Percentiles rank a stretch among this genome's conserved stretches.
These are phyloP conservation scores for Clarias fuscus DNA, from an alignment of 2,797 vertebrate species.

Conservation along the genomic window DNA sequence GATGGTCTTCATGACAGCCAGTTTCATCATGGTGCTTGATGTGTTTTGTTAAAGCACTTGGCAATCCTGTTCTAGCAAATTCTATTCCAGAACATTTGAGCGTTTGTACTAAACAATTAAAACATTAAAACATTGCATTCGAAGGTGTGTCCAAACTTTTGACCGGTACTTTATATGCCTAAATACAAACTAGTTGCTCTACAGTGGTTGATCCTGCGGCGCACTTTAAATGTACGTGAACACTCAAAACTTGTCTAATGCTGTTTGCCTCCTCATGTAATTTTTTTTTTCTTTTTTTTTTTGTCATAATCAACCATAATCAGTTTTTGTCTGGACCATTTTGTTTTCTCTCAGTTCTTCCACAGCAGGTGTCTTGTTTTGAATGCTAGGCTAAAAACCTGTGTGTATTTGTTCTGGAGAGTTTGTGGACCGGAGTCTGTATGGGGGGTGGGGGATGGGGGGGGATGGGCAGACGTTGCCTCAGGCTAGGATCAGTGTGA, in stretches of 20 bases:
- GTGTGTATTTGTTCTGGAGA: slow-evolving; percentile 30
- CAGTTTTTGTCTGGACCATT: slow-evolving; percentile 11
- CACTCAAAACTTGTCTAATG: not conserved
- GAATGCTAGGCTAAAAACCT: slow-evolving; percentile 26
- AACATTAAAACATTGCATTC: no score
- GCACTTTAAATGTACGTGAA: not conserved
- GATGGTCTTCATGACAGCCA: no score
- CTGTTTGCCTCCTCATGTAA: not conserved
- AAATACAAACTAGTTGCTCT: not conserved
- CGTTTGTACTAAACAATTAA: no score
- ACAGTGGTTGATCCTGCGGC: not conserved
- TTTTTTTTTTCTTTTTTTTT: no score
- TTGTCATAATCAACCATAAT: not conserved
- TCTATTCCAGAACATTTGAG: no score
- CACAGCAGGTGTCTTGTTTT: slow-evolving; percentile 10
- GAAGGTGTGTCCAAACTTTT: no score
- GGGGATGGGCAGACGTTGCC: not conserved
- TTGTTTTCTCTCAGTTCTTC: slow-evolving; percentile 13
- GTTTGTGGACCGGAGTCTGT: not conserved
- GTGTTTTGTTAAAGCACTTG: no score
- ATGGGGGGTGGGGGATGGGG: not conserved
- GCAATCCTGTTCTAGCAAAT: no score
- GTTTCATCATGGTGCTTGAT: no score
- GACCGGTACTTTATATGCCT: no score
- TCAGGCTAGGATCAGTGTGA: slow-evolving; percentile 20